A percentile compares a stretch with the other conserved stretches of the same genome.
These are phyloP conservation scores for Lontra canadensis DNA, from an alignment of 2,113 vertebrate genomes.

Conservation along the genomic window DNA sequence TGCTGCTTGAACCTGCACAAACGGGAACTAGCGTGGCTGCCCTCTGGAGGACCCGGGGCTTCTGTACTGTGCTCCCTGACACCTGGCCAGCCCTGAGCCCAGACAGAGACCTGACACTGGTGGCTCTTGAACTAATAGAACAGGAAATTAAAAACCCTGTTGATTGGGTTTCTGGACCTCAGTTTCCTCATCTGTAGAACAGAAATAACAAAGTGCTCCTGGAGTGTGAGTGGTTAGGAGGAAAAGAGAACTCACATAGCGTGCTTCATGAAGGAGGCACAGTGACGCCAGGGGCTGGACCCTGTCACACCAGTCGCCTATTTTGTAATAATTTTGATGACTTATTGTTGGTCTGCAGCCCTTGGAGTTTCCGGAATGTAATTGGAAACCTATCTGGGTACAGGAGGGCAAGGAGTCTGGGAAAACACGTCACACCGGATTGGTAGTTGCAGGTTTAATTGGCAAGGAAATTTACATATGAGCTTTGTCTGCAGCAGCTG, in stretches of 20 bases:
- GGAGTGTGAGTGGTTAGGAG: not conserved
- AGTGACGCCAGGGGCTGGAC: not conserved
- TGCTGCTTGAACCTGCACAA: not conserved
- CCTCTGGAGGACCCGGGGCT: not conserved
- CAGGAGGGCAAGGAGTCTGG: not conserved
- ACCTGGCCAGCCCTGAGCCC: not conserved
- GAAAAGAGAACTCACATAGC: too few relatives aligned
- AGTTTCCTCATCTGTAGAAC: not conserved
- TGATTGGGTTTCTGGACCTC: not conserved
- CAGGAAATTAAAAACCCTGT: not conserved
- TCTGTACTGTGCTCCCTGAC: accelerated
- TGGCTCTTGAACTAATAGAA: not conserved
- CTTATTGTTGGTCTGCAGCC: not conserved
- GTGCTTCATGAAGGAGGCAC: accelerated
- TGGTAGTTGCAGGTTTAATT: not conserved
- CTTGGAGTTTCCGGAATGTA: not conserved
- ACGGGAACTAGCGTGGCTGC: accelerated
- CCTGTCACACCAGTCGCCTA: not conserved
- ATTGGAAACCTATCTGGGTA: not conserved
- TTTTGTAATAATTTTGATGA: not conserved
- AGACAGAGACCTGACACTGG: not conserved
- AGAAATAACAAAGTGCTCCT: not conserved
- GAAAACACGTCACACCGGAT: not conserved
- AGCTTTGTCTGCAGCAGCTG: not conserved
- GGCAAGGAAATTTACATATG: not conserved